Evolutionary conservation across 1,140 invertebrate genomes (phyloP), one percentile per base, ranked within the genome.

Genomic region (Pseudomyrmex pallidus): DNA sequence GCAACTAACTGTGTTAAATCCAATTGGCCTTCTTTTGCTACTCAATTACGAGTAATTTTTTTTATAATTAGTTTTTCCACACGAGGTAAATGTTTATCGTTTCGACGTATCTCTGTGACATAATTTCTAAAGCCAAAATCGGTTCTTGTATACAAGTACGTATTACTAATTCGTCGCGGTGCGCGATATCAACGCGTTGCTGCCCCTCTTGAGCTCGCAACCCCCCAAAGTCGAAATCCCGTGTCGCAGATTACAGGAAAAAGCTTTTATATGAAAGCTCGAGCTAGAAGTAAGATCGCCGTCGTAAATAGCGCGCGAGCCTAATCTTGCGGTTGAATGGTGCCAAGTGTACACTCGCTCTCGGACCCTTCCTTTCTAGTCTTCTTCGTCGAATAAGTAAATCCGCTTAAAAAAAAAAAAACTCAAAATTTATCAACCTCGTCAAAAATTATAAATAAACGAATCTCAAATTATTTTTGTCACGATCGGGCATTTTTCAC

Each of bases 191-290:
- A 17, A 25, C 57, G 52, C 56, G 35, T 13, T 54, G 62, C 80
- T 4, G 2, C 25, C 72, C 90, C 85, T 87, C 87, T 89, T 61
- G 62, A 46, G 35, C 10, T n/a, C 52, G 54, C n/a, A 15, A 3
- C 35, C 46, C 73, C 73, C 17, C 72, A 4, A 85, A 48, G 54
- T 10, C 61, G 61, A 74, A 83, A 82, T 82, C 68, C 85, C 90
- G 89, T 92, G 91, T 93, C 91, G 91, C 90, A 90, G 91, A 92
- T 94, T 94, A 94, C 94, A 94, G 92, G 93, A 91, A 94, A 94
- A 94, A 94, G 94, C 94, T 94, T 94, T 94, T 94, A 94, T 92
- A 93, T 91, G 91, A 93, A 93, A 93, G 89, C 92, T 91, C 54
- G 85, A n/a, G 85, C 86, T 89, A 90, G 92, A 92, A 93, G 93